Evolutionary conservation across 1,140 invertebrate genomes (phyloP), one percentile per base, ranked within the genome.

Genomic region (Calycopis cecrops): DNA sequence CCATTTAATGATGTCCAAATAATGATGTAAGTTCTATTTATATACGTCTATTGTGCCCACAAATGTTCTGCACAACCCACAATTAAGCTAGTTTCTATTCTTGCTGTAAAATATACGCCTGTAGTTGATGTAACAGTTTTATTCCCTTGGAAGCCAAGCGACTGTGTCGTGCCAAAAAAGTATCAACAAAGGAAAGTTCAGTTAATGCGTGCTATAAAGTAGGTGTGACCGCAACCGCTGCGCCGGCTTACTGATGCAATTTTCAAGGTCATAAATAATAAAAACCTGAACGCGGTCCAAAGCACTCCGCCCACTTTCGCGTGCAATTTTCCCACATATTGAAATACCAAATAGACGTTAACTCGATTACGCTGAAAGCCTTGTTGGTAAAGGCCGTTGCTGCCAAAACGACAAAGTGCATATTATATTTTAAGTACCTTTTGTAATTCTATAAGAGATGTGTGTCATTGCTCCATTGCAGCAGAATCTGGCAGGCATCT

Each of bases 191-290:
- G 70, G 67, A 72, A 77, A 78, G 68, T 83, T 80, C 74, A 73
- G 76, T 81, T 77, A 81, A 78, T 72, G 73, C 69, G 67, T 74
- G 67, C 57, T 69, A 80, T 86, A 84, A 83, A 86, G 71, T 76
- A 81, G 82, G 80, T 80, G 80, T 82, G 69, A 77, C 83, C 80
- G 65, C 80, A 84, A 76, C 79, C 67, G 75, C 77, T 76, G 74
- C 73, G 71, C 75, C 67, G 72, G 81, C 78, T 78, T 82, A n/a
- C n/a, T n/a, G n/a, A 72, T 83, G 83, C 80, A 86, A 86, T 86
- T 83, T 86, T 84, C 80, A 84, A 81, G 75, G 78, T 80, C 80
- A 72, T 86, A 86, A 86, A 86, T 86, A 86, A 86, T 84, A 84
- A 79, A 85, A 77, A 69, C 74, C 67, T 78, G 77, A 83, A 81